Conservation (phyloP, 1,140 invertebrate genomes). For the Drosophila ambigua region DNA sequence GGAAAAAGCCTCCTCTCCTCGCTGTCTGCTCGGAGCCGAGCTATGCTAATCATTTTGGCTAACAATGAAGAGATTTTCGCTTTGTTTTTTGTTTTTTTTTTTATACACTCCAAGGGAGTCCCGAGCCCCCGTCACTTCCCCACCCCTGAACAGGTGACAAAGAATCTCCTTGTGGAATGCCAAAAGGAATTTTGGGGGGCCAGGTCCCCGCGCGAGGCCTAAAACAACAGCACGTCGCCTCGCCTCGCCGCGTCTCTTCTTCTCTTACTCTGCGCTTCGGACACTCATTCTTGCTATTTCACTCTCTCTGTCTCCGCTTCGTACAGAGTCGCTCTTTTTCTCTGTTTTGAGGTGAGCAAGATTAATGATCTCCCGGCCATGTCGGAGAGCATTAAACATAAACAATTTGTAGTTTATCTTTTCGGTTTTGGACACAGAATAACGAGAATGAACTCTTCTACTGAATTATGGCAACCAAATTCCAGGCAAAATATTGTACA, state of each 20-base stretch:
- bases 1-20: slow-evolving; percentile 25
- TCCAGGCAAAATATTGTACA: too few species aligned
- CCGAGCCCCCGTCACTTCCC: too few species aligned
- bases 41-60: slow-evolving; percentile 65
- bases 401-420: slow-evolving; percentile 69
- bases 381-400: slow-evolving; percentile 57
- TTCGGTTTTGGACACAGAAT: background rate
- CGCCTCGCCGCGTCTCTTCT: slow-evolving; percentile 2
- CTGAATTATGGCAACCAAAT: background rate
- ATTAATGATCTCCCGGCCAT: slow-evolving; percentile 65
- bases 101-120: background rate
- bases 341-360: slow-evolving; percentile 50
- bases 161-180: slow-evolving; percentile 21
- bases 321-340: too few species aligned
- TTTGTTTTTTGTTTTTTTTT: slow-evolving; percentile 13
- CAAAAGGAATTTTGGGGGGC: slow-evolving; percentile 36
- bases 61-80: slow-evolving; percentile 36
- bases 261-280: background rate
- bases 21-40: slow-evolving; percentile 3
- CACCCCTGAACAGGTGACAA: slow-evolving; percentile 19
- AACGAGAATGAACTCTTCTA: slow-evolving; percentile 6
- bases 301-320: background rate
- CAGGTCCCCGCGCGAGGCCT: slow-evolving; percentile 23
- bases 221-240: slow-evolving; percentile 28
- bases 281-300: background rate